Evolutionary conservation across 2,888 invertebrate genomes (phyloP), one percentile per base, ranked within the genome.

Genomic region (Plagodis dolabraria): DNA sequence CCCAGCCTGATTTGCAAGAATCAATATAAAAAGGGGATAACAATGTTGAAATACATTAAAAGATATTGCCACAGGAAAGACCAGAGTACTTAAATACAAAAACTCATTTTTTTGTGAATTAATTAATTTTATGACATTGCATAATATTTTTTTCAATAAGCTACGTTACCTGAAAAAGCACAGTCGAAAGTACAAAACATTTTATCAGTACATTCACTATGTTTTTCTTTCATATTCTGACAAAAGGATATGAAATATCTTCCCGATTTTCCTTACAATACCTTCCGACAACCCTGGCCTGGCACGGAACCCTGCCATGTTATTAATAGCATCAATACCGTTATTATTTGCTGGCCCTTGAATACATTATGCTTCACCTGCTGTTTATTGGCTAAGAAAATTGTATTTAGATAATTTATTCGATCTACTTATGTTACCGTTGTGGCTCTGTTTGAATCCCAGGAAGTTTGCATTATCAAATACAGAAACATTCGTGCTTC

Each of bases 251-350:
- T 57, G 63, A 63, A 67, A 65, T 64, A 64, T 61, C 60, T 68
- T 52, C 50, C 50, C 55, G 52, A 62, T 61, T 60, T 62, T 61
- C 61, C 52, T 60, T 54, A 69, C 67, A 69, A 69, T 67, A 57
- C 49, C 60, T 58, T 63, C 57, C 63, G 61, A 12, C 56, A 56
- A 11, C 48, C 51, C 56, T 47, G 40, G 5, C 40, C 40, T 40
- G 40, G 40, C 10, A 12, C 9, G 58, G 58, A 12, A 47, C 52
- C 56, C 49, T 57, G 44, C 60, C 60, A 47, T 40, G 57, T 63
- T 68, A 67, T 68, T 70, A 68, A 70, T 67, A 64, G 63, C 53
- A 63, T 59, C 60, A 57, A 63, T 69, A 63, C 60, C 60, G 53
- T n/a, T 38, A 61, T 60, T 63, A 64, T 65, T 65, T 62, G 59